Evolutionary conservation across 2,888 invertebrate genomes (phyloP).

Genomic region (Morinoia aosen): DNA sequence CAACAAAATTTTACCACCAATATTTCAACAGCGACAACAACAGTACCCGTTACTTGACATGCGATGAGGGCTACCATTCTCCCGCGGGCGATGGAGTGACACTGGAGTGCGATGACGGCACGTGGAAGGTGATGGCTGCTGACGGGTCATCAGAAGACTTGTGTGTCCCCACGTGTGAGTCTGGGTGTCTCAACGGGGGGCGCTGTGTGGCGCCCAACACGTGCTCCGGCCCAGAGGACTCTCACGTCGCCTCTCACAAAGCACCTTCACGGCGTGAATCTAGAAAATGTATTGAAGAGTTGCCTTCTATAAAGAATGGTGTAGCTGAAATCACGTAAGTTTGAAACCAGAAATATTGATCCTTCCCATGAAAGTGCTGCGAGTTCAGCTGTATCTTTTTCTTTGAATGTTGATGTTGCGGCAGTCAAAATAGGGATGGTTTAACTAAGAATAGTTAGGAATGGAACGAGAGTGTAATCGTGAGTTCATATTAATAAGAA

Average conservation of each 20-base stretch:
- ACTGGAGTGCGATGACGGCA: conserved; percentile 45
- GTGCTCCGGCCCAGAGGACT: not conserved
- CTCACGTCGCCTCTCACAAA: not conserved
- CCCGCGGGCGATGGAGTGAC: not conserved
- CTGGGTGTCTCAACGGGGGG: conserved; percentile 26
- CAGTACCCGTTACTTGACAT: conserved; percentile 4
- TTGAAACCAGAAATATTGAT: not conserved
- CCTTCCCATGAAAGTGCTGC: not conserved
- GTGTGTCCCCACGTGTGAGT: conserved; percentile 25
- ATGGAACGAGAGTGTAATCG: too few species aligned
- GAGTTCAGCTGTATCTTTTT: not conserved
- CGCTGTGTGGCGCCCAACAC: conserved; percentile 27
- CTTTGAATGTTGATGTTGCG: not conserved
- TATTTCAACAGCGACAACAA: not conserved
- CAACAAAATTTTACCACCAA: not conserved
- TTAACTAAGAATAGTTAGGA: too few species aligned
- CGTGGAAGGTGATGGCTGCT: not conserved
- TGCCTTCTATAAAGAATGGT: not conserved
- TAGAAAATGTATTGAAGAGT: not conserved
- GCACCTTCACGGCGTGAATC: not conserved
- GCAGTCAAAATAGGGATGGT: not conserved
- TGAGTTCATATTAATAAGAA: too few species aligned
- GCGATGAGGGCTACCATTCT: conserved; percentile 2
- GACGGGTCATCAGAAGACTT: not conserved
- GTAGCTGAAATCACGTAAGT: not conserved